Evolutionary conservation across 1,140 invertebrate genomes (phyloP), one percentile per base, ranked within the genome.

Genomic region (Drosophila rhopaloa): DNA sequence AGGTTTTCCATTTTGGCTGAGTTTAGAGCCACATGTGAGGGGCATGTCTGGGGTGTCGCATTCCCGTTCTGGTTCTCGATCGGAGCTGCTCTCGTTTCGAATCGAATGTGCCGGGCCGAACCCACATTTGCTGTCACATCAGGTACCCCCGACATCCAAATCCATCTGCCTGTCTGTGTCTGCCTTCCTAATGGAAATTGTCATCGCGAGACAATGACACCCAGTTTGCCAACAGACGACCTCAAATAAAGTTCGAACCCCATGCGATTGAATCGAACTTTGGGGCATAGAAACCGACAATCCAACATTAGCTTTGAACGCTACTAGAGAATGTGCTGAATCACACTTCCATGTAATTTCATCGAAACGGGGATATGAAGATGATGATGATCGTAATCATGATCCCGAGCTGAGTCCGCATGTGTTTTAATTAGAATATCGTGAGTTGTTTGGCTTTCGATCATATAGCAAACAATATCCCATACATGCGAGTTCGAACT

Each of bases 341-440:
- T 88, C 84, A 88, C 60, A 78, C 68, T 89, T 88, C 84, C 75
- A 74, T 84, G 84, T 89, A 88, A 88, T 89, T 89, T 78, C 61
- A 88, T 59, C 74, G 59, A 79, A 75, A 66, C 57, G 50, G 68
- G 62, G 51, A 83, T 24, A 24, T 24, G 24, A 24, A 24, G 24
- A 24, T 24, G n/a, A 3, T 32, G 6, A 8, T 2, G 16, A 70
- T 38, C 9, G 53, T 47, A 13, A 71, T 67, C 37, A 55, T 75
- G 40, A 46, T 76, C 58, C 53, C 54, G 66, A 61, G 75, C 51
- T 37, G n/a, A 37, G 76, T 61, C 72, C 66, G 79, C 74, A 79
- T 86, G 71, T 79, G 84, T 88, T 88, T 88, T 88, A 88, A 88
- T 88, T 88, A 89, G 84, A 88, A 88, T 88, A 89, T 88, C 84